Evolutionary conservation across 2,797 vertebrate species (phyloP).

Genomic region (Merluccius polli): DNA sequence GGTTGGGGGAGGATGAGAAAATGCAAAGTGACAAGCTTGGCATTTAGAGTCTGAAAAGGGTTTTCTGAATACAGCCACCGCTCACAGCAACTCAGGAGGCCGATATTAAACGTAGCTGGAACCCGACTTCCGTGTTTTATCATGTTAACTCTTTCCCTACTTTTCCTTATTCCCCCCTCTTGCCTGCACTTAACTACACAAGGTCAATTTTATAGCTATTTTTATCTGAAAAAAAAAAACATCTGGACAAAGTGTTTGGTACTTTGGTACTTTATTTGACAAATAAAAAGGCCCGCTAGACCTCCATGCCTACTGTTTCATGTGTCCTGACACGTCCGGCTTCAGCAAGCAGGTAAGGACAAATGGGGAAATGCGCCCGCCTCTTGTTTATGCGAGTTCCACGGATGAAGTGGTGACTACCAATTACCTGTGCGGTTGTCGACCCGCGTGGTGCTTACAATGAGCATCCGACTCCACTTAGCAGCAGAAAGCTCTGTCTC

Average conservation of each 20-base stretch:
- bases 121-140: conserved; percentile 4
- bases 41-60: conserved; percentile 35
- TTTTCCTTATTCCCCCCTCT: conserved; percentile 11
- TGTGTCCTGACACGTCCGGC: conserved; percentile 60
- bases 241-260: conserved; percentile 30
- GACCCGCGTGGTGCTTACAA: conserved; percentile 65
- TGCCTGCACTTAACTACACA: neutral
- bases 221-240: conserved; percentile 44
- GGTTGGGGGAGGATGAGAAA: conserved; percentile 49
- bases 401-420: conserved; percentile 61
- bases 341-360: conserved; percentile 68
- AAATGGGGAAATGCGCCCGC: conserved; percentile 59
- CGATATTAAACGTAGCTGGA: conserved; percentile 47
- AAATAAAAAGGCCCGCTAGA: conserved; percentile 60
- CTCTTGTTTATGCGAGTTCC: conserved; percentile 66
- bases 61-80: conserved; percentile 18
- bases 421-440: conserved; percentile 64
- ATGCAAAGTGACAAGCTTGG: conserved; percentile 44
- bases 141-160: neutral
- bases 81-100: conserved; percentile 38
- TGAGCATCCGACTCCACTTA: conserved; percentile 61
- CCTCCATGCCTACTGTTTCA: conserved; percentile 45
- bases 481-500: conserved; percentile 54
- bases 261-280: conserved; percentile 56
- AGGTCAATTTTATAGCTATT: neutral